A percentile compares a stretch with the other conserved stretches of the same genome.
Evolutionary conservation across 2,888 invertebrate genomes (phyloP).

Genomic region (Stenichneumon culpator): DNA sequence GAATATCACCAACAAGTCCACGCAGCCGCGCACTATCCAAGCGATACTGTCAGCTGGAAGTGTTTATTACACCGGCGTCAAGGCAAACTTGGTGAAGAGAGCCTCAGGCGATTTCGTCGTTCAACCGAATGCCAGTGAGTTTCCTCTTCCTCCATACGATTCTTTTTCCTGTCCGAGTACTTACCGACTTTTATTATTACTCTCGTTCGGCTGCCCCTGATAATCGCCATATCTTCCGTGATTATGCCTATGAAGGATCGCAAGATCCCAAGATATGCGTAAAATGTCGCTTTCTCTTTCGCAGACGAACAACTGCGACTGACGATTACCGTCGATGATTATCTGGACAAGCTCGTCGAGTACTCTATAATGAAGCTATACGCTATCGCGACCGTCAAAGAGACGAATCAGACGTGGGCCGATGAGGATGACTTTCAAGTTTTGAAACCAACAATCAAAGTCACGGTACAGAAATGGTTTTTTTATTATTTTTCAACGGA

Average conservation of each 20-base stretch:
- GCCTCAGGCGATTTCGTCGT: constrained; percentile 89
- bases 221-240: neutral
- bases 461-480: constrained; percentile 87
- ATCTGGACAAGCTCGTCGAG: constrained; percentile 92
- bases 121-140: constrained; percentile 88
- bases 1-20: constrained; percentile 88
- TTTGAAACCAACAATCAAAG: constrained; percentile 89
- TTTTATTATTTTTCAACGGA: constrained; percentile 51
- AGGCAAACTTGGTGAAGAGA: constrained; percentile 90
- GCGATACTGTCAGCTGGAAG: constrained; percentile 90
- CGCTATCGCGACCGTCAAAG: constrained; percentile 91
- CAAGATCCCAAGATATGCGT: too few relatives aligned
- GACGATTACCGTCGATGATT: constrained; percentile 89
- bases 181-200: neutral
- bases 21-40: constrained; percentile 88
- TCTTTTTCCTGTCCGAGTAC: neutral
- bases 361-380: constrained; percentile 93
- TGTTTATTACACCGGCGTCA: constrained; percentile 92
- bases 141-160: neutral
- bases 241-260: too few relatives aligned
- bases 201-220: neutral
- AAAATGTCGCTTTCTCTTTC: constrained; percentile 13
- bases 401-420: constrained; percentile 93
- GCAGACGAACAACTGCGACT: constrained; percentile 87
- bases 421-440: constrained; percentile 94